Evolutionary conservation across 2,888 invertebrate species (phyloP).

Genomic region (Galerucella pusilla): DNA sequence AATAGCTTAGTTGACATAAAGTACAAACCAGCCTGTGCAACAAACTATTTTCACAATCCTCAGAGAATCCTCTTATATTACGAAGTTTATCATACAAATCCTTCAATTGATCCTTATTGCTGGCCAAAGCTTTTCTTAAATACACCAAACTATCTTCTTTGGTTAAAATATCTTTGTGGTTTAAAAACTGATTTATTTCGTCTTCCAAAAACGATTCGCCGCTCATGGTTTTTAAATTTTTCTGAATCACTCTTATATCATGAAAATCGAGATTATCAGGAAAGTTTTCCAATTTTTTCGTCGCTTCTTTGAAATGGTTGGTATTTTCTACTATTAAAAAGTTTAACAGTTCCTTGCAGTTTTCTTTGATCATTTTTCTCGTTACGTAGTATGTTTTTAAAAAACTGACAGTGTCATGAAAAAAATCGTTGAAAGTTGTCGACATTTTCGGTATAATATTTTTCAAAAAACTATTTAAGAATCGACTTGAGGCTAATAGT

Average conservation of each 20-base stretch:
- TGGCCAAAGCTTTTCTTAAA: constrained; percentile 67
- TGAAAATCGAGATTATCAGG: constrained; percentile 63
- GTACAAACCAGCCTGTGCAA: constrained; percentile 73
- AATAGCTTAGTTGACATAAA: constrained; percentile 70
- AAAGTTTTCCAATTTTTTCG: constrained; percentile 68
- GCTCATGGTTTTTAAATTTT: constrained; percentile 58
- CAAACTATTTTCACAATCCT: constrained; percentile 72
- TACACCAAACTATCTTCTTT: constrained; percentile 69
- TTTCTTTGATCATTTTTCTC: constrained; percentile 57
- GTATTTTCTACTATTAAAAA: constrained; percentile 69
- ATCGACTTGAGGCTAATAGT: constrained; percentile 58
- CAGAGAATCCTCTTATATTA: constrained; percentile 71
- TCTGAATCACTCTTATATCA: constrained; percentile 58
- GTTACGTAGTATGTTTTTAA: constrained; percentile 60
- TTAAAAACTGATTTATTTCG: constrained; percentile 68
- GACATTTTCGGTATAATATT: constrained; percentile 65
- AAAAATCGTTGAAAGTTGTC: constrained; percentile 64
- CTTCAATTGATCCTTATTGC: constrained; percentile 68
- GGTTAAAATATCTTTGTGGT: constrained; percentile 59
- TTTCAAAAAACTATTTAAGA: constrained; percentile 65
- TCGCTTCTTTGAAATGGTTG: constrained; percentile 64
- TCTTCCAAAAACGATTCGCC: constrained; percentile 57
- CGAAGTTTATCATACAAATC: constrained; percentile 69
- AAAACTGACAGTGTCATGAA: constrained; percentile 68
- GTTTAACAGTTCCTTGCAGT: constrained; percentile 65